These are phyloP conservation scores for Mola mola DNA, from an alignment of 2,113 vertebrate species.

Conservation along the genomic window DNA sequence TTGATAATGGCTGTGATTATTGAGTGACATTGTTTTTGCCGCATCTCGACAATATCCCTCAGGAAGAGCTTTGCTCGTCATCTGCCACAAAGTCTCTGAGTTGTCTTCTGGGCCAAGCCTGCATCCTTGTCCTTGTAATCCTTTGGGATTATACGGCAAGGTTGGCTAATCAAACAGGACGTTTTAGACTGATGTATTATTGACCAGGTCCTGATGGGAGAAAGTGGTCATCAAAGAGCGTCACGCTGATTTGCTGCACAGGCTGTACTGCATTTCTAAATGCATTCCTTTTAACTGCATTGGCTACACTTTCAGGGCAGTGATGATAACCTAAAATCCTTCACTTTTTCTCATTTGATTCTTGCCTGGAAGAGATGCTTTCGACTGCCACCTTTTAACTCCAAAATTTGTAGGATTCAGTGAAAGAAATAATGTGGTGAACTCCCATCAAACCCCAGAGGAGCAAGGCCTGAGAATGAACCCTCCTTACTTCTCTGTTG, in stretches of 20 bases:
- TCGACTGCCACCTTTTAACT: slow-evolving; percentile 9
- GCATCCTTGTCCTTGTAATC: slow-evolving; percentile 26
- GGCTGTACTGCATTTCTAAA: slow-evolving; percentile 27
- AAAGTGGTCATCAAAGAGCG: slow-evolving; percentile 49
- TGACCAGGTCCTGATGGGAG: slow-evolving; percentile 55
- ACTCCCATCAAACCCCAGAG: slow-evolving; percentile 5
- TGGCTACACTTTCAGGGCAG: slow-evolving; percentile 22
- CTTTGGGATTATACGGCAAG: slow-evolving; percentile 46
- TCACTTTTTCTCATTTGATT: slow-evolving; percentile 11
- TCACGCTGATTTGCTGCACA: slow-evolving; percentile 35
- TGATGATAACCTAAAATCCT: slow-evolving; percentile 31
- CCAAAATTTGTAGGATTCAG: slow-evolving; percentile 5
- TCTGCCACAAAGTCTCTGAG: slow-evolving; percentile 8
- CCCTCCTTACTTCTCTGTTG: slow-evolving; percentile 4
- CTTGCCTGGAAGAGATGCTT: background rate
- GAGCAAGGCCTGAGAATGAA: slow-evolving; percentile 18
- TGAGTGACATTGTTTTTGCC: background rate
- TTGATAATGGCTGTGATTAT: slow-evolving; percentile 29
- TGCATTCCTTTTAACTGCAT: slow-evolving; percentile 51
- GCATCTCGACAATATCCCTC: slow-evolving; percentile 8
- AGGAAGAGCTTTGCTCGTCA: slow-evolving; percentile 16
- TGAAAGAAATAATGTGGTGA: slow-evolving; percentile 2
- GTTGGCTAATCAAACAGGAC: slow-evolving; percentile 50
- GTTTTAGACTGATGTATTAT: slow-evolving; percentile 61
- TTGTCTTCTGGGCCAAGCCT: slow-evolving; percentile 8